phyloP scores from a whole-genome alignment of 2,888 invertebrate species.

The Lochmaea crataegi region DNA sequence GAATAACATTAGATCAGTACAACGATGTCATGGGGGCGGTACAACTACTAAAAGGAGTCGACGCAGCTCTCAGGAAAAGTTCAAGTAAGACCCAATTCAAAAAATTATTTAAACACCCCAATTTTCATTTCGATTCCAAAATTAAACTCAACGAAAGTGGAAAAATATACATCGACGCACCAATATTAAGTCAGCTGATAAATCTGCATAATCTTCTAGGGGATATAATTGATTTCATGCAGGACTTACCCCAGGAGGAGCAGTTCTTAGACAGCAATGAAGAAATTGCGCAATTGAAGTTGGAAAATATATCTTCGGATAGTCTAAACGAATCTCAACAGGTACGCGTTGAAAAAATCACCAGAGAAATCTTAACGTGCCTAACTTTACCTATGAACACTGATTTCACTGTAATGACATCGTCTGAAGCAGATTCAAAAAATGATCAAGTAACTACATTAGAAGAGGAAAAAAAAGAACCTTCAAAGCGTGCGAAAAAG shows the following conservation, averaged over 20 bases:
- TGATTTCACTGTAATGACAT: constrained; percentile 41
- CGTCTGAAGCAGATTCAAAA: constrained; percentile 20
- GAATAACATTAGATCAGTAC: constrained; percentile 45
- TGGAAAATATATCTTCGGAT: not conserved
- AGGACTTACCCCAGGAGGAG: constrained; percentile 22
- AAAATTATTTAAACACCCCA: constrained; percentile 25
- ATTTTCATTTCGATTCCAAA: constrained; percentile 41
- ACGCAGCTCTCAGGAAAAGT: constrained; percentile 21
- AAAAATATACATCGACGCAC: constrained; percentile 45
- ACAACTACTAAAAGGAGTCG: constrained; percentile 41
- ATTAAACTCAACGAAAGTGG: constrained; percentile 43
- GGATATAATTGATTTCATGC: constrained; percentile 40
- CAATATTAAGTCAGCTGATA: constrained; percentile 46
- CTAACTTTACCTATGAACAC: constrained; percentile 31
- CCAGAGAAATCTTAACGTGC: constrained; percentile 34
- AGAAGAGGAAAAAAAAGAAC: not conserved
- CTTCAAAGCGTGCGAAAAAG: not conserved
- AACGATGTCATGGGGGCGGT: constrained; percentile 45
- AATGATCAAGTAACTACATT: not conserved
- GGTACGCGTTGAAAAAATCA: constrained; percentile 18
- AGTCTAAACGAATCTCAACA: constrained; percentile 13
- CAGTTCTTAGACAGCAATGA: not conserved
- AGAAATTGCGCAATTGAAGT: not conserved
- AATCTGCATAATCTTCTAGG: constrained; percentile 47
- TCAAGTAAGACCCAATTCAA: constrained; percentile 31